Conservation (phyloP, 2,113 vertebrate species). For the Catharus fuscescens region DNA sequence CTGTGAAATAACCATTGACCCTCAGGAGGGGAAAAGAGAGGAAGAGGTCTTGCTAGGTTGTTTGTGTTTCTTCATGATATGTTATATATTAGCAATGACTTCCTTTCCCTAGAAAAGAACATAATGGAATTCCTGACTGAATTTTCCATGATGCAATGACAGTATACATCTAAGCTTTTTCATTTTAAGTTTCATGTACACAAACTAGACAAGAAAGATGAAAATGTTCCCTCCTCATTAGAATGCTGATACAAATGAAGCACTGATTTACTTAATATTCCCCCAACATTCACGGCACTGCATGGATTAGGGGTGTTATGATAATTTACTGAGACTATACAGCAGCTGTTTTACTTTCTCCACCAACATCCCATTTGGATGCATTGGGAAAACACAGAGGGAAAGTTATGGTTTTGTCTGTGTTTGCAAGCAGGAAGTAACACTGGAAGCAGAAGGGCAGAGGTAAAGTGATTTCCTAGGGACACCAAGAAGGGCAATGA, state of each 20-base stretch:
- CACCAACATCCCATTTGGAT: not conserved
- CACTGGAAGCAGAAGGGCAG: not conserved
- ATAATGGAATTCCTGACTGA: not conserved
- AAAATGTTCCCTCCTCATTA: not conserved
- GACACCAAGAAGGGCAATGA: not conserved
- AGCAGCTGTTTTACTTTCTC: not conserved
- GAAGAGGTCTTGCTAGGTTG: not conserved
- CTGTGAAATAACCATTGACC: not conserved
- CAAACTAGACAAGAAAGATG: not conserved
- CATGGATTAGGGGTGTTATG: not conserved
- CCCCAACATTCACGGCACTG: not conserved
- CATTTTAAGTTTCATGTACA: not conserved
- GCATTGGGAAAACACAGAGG: not conserved
- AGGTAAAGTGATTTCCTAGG: not conserved
- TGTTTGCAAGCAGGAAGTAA: not conserved
- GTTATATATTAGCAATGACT: not conserved
- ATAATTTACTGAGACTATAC: not conserved
- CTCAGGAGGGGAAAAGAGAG: not conserved
- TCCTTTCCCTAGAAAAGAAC: not conserved
- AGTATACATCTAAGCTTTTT: not conserved
- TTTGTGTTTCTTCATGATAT: not conserved
- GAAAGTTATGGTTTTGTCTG: not conserved
- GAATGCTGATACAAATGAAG: not conserved
- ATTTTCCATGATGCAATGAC: not conserved
- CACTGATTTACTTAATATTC: not conserved